Conservation (phyloP, 1,140 invertebrate genomes). For the Caenorhabditis brenneri region DNA sequence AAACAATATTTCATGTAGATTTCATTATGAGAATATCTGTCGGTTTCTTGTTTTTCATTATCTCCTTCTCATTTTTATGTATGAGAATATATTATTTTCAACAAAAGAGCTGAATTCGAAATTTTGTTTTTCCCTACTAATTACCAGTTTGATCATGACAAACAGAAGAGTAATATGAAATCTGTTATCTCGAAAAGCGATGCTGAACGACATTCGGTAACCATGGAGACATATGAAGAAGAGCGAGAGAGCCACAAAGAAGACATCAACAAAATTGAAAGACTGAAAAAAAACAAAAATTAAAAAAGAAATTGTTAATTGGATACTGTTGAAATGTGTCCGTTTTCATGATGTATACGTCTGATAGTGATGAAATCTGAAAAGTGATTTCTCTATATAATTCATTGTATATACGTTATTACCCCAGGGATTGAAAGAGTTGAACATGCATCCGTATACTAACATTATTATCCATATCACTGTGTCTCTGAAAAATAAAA, state of each 20-base stretch:
- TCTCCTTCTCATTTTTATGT: not conserved
- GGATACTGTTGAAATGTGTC: not conserved
- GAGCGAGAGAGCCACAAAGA: not conserved
- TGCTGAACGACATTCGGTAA: constrained; percentile 5
- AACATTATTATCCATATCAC: constrained; percentile 3
- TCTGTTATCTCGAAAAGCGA: constrained; percentile 3
- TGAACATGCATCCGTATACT: not conserved
- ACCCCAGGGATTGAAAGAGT: constrained; percentile 5
- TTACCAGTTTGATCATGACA: constrained; percentile 13
- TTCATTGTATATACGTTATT: not conserved
- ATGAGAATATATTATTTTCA: no score
- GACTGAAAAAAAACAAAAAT: not conserved
- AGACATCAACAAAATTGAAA: not conserved
- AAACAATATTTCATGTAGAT: not conserved
- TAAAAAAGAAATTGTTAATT: not conserved
- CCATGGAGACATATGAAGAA: constrained; percentile 7
- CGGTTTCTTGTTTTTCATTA: no score
- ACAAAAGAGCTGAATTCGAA: no score
- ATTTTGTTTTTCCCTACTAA: not conserved
- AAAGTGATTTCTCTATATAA: not conserved
- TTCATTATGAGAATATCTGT: no score
- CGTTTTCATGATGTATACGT: not conserved
- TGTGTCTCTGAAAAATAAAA: not conserved
- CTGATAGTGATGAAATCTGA: not conserved
- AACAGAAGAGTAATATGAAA: not conserved